These are phyloP conservation scores for Eulemur mongoz DNA, from an alignment of 2,797 vertebrate species.

Conservation along the genomic window DNA sequence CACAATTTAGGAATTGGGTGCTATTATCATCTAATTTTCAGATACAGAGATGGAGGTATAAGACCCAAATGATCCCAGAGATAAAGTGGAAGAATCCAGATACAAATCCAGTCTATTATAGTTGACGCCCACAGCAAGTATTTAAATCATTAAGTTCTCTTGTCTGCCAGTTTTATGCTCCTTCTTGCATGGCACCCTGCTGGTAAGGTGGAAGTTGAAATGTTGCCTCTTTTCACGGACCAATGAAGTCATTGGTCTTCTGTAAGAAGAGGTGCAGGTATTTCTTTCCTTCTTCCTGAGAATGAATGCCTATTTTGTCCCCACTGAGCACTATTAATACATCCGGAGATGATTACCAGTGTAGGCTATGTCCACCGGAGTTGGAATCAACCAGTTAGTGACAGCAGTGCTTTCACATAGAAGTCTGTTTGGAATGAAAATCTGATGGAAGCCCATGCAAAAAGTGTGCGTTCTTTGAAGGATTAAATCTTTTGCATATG, in stretches of 20 bases:
- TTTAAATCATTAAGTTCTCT: not conserved
- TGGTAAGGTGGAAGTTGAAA: not conserved
- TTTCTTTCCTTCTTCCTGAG: not conserved
- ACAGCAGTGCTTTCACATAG: not conserved
- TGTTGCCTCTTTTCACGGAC: not conserved
- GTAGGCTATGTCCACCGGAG: not conserved
- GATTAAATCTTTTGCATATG: not conserved
- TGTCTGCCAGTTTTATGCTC: not conserved
- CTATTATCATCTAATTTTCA: not conserved
- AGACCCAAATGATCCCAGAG: not conserved
- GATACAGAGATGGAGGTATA: not conserved
- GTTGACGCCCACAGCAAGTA: not conserved
- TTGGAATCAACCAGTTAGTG: not conserved
- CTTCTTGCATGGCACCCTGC: not conserved
- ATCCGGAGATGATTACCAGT: not conserved
- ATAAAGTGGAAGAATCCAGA: not conserved
- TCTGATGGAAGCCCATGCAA: not conserved
- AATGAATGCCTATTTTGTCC: not conserved
- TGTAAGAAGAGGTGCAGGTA: not conserved
- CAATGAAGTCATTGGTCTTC: not conserved
- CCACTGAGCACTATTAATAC: not conserved
- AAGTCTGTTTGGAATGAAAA: not conserved
- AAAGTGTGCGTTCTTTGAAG: not conserved
- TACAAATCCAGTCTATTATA: not conserved
- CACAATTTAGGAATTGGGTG: not conserved